Percentiles rank a stretch among this genome's conserved stretches.
phyloP scores from a whole-genome alignment of 2,113 vertebrate species.

The Aegithalos caudatus region DNA sequence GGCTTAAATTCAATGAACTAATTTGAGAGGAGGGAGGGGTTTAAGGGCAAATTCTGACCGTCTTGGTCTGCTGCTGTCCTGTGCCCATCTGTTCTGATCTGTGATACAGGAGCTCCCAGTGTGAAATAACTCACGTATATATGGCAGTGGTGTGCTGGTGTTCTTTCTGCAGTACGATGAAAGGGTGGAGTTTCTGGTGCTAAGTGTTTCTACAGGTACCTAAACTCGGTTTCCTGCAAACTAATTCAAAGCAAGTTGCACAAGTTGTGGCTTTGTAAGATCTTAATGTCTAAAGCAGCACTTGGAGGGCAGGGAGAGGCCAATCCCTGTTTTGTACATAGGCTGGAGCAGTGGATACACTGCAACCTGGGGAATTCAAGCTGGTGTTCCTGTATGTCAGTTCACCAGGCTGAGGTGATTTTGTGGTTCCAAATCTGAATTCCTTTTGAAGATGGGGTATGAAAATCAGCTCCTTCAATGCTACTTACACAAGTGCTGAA shows the following conservation, averaged over 20 bases:
- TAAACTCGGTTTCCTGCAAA: fast-evolving
- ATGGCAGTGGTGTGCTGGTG: fast-evolving
- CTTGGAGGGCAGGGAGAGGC: fast-evolving
- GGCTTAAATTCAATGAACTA: fast-evolving
- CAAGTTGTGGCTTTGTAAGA: fast-evolving
- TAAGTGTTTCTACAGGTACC: not conserved
- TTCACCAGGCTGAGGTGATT: fast-evolving
- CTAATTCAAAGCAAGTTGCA: fast-evolving
- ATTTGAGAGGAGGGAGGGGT: fast-evolving
- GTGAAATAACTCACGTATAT: fast-evolving
- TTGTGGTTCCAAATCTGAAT: fast-evolving
- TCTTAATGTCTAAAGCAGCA: fast-evolving
- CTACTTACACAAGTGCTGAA: fast-evolving
- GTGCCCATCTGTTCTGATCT: fast-evolving
- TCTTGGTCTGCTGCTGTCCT: fast-evolving
- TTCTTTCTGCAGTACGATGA: no score
- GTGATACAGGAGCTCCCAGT: no score
- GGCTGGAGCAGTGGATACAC: fast-evolving
- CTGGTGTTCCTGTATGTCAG: fast-evolving
- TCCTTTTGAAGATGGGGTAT: fast-evolving
- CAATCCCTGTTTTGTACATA: fast-evolving
- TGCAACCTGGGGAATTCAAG: no score
- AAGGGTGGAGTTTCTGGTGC: not conserved
- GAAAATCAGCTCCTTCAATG: fast-evolving
- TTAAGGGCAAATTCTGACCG: fast-evolving